These are phyloP conservation scores for Oxytorus armatus DNA, from an alignment of 2,888 invertebrate genomes.

Conservation along the genomic window DNA sequence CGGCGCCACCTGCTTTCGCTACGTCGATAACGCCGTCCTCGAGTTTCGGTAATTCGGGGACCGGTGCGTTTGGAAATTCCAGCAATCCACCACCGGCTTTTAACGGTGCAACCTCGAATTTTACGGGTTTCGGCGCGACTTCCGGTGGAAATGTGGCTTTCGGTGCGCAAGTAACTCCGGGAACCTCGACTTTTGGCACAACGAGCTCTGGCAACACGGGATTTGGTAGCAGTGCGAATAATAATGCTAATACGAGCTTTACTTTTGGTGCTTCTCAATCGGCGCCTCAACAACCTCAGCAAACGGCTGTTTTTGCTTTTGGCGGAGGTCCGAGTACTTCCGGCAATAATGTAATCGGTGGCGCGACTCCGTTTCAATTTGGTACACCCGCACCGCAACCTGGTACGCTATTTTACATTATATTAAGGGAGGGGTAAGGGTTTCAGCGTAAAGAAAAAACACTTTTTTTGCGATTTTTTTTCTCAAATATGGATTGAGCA, in stretches of 20 bases:
- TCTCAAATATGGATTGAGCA: too few relatives aligned
- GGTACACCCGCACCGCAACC: slow-evolving; percentile 73
- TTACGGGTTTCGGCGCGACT: slow-evolving; percentile 52
- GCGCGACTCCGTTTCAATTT: slow-evolving; percentile 76
- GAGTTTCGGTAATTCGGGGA: slow-evolving; percentile 63
- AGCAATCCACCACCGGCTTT: slow-evolving; percentile 52
- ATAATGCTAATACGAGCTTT: slow-evolving; percentile 50
- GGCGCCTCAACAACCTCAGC: slow-evolving; percentile 53
- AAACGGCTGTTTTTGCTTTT: slow-evolving; percentile 61
- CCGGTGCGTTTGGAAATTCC: slow-evolving; percentile 50
- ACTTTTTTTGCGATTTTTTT: too few relatives aligned
- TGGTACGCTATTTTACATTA: slow-evolving; percentile 71
- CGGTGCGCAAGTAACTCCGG: slow-evolving; percentile 63
- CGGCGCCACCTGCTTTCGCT: slow-evolving; percentile 53
- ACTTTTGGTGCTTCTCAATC: slow-evolving; percentile 64
- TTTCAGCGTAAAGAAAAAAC: too few relatives aligned
- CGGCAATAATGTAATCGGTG: slow-evolving; percentile 54
- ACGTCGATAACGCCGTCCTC: slow-evolving; percentile 55
- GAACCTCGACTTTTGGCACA: slow-evolving; percentile 64
- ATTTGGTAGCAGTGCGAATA: slow-evolving; percentile 31
- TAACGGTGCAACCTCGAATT: slow-evolving; percentile 30
- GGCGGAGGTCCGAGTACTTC: slow-evolving; percentile 34
- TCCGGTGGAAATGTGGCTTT: slow-evolving; percentile 65
- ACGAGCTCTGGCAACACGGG: slow-evolving; percentile 27
- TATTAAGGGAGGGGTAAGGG: too few relatives aligned